phyloP scores from a whole-genome alignment of 2,797 vertebrate species.

The Aulostomus chinensis region DNA sequence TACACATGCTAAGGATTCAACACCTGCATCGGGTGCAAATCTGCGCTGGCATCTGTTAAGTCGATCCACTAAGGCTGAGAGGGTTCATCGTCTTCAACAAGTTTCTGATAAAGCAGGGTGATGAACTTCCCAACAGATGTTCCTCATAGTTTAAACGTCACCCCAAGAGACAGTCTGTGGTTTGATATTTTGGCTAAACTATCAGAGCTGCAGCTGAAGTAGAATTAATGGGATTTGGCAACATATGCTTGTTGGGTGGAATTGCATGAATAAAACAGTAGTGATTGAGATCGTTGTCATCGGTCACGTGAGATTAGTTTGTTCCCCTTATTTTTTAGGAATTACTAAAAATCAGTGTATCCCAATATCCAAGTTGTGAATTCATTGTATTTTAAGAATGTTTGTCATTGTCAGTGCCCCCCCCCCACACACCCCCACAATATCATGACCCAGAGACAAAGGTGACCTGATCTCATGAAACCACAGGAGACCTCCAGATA shows the following conservation, averaged over 20 bases:
- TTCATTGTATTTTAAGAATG: too few relatives aligned
- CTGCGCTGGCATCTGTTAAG: conserved; percentile 49
- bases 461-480: too few relatives aligned
- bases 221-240: conserved; percentile 15
- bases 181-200: conserved; percentile 11
- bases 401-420: too few relatives aligned
- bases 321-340: too few relatives aligned
- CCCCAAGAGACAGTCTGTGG: conserved; percentile 24
- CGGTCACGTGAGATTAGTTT: too few relatives aligned
- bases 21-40: conserved; percentile 45
- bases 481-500: too few relatives aligned
- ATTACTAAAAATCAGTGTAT: too few relatives aligned
- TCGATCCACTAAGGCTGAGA: conserved; percentile 27
- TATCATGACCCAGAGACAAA: too few relatives aligned
- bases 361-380: too few relatives aligned
- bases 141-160: conserved; percentile 34
- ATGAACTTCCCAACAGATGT: conserved; percentile 55
- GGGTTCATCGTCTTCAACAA: conserved; percentile 52
- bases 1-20: conserved; percentile 15
- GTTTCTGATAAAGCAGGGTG: conserved; percentile 42
- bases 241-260: background rate
- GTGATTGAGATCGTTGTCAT: too few relatives aligned
- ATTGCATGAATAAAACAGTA: background rate
- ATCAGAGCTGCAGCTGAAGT: conserved; percentile 9
- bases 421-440: too few relatives aligned